Percentiles rank a stretch among this genome's conserved stretches.
phyloP scores from a whole-genome alignment of 2,113 vertebrate genomes.

The Hydrolagus affinis region DNA sequence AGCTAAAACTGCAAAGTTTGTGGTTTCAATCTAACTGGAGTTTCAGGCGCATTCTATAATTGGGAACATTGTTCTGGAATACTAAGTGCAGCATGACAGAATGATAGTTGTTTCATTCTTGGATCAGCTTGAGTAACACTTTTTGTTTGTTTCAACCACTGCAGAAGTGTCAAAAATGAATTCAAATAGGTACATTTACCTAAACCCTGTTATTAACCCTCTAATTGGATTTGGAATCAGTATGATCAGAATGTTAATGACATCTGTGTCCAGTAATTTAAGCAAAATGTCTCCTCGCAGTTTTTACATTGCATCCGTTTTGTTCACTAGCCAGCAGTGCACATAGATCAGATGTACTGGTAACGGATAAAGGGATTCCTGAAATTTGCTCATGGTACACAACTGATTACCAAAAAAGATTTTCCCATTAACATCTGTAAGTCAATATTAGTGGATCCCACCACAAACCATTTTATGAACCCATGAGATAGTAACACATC shows the following conservation, averaged over 20 bases:
- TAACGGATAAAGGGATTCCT: not conserved
- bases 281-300: slow-evolving; percentile 43
- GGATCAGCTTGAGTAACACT: not conserved
- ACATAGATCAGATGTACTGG: slow-evolving; percentile 41
- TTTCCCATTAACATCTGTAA: too few relatives aligned
- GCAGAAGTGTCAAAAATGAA: slow-evolving; percentile 37
- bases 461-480: too few relatives aligned
- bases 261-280: slow-evolving; percentile 50
- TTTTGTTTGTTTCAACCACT: not conserved
- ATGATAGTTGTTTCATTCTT: not conserved
- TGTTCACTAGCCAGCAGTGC: slow-evolving; percentile 52
- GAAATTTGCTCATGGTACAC: too few relatives aligned
- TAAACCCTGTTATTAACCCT: slow-evolving; percentile 48
- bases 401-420: too few relatives aligned
- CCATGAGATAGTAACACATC: too few relatives aligned
- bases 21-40: too few relatives aligned
- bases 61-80: not conserved
- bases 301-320: slow-evolving; percentile 38
- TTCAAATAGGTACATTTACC: slow-evolving; percentile 61
- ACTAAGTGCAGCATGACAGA: not conserved
- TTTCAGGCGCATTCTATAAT: too few relatives aligned
- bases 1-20: too few relatives aligned
- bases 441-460: too few relatives aligned
- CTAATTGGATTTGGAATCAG: slow-evolving; percentile 55
- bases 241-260: slow-evolving; percentile 65